These are phyloP conservation scores for Amblyteles armatorius DNA, from an alignment of 2,888 invertebrate species.

Conservation along the genomic window DNA sequence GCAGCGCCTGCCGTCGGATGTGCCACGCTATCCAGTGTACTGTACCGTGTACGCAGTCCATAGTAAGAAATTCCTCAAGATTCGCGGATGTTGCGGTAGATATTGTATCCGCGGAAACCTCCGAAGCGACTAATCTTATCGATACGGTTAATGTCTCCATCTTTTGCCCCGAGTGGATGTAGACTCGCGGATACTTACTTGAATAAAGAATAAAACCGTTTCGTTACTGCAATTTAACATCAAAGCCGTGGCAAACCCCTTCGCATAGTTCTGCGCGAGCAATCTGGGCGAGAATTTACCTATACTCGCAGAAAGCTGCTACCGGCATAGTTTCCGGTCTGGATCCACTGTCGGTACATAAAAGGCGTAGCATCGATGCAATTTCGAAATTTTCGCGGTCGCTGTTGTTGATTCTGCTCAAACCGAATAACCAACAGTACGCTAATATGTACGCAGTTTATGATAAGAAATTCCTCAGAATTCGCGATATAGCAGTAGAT, in stretches of 20 bases:
- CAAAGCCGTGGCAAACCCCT: too few relatives aligned
- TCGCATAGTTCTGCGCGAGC: too few relatives aligned
- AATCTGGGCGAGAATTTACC: too few relatives aligned
- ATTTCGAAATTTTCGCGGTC: not conserved
- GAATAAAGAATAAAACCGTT: too few relatives aligned
- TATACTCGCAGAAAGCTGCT: not conserved
- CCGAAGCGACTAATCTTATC: not conserved
- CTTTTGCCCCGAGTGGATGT: not conserved
- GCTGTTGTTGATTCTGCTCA: not conserved
- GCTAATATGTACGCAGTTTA: not conserved
- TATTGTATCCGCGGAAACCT: not conserved
- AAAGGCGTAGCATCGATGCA: not conserved
- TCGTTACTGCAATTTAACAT: too few relatives aligned
- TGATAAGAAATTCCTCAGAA: not conserved
- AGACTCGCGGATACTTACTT: too few relatives aligned
- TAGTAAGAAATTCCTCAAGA: not conserved
- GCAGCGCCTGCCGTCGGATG: slow-evolving; percentile 57
- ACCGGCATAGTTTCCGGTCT: slow-evolving; percentile 1
- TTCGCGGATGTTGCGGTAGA: not conserved
- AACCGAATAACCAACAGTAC: not conserved
- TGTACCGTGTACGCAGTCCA: not conserved
- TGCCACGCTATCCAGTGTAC: slow-evolving; percentile 11
- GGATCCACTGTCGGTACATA: not conserved
- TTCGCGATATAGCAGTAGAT: slow-evolving; percentile 13
- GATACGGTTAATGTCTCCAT: not conserved